Evolutionary conservation across 2,113 vertebrate species (phyloP), one percentile per base, ranked within the genome.

Genomic region (Psittacus erithacus): DNA sequence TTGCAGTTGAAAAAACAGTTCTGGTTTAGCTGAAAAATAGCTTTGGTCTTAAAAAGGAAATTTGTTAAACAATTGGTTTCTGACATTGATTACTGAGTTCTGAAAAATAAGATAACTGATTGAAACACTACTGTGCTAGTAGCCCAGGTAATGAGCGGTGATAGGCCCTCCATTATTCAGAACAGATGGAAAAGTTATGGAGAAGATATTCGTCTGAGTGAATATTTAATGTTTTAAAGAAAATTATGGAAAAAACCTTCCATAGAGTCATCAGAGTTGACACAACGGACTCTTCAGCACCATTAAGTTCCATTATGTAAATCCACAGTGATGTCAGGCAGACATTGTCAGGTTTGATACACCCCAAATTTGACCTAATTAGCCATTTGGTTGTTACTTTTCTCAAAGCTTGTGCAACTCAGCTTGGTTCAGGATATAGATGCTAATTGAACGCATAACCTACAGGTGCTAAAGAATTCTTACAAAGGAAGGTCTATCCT

Each of bases 321-420:
- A 97, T 97, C 86, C 74, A 69, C 17, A 3, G 74, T 89, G 92
- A 96, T 93, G 95, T 89, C 93, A 96, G 83, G 57, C 92, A 96
- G 91, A 87, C 88, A 87, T 83, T 95, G 96, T 96, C 93, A 96
- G 79, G 92, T 87, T 96, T 96, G 83, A 93, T 92, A 91, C 25
- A 81, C 92, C 96, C 95, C 88, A 96, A 93, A 94, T 93, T 91
- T 96, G 96, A 96, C 96, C 92, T 96, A 94, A 96, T 97, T 97
- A 96, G 83, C 96, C 93, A 94, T 93, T 97, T 94, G 92, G 92
- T 95, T 94, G 86, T 93, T 95, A 92, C 82, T 94, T 95, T 96
- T 96, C 88, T 94, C 92, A 92, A 89, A 96, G 83, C 91, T 76
- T 78, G 70, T 94, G 83, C 80, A 59, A 47, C 81, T 92, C 19